Conservation (phyloP, 1,140 invertebrate species). For the Hylaeus anthracinus region DNA sequence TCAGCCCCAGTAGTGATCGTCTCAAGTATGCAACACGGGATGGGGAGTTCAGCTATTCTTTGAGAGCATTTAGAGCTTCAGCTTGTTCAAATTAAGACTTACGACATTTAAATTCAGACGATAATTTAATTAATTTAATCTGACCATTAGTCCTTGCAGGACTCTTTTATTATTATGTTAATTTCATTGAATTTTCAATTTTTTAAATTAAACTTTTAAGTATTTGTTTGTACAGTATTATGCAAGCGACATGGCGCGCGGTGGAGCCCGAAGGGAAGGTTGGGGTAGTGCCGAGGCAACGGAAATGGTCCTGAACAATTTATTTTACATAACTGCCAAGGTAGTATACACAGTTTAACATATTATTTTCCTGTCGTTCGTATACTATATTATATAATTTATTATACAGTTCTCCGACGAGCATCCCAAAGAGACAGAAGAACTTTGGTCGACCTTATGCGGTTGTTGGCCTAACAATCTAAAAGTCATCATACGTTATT, state of each 20-base stretch:
- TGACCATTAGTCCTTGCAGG: too few species aligned
- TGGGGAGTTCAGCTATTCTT: neutral
- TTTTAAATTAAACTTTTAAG: conserved; percentile 6
- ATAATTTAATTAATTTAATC: too few species aligned
- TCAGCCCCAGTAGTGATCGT: neutral
- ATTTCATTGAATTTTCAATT: too few species aligned
- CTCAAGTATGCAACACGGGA: neutral
- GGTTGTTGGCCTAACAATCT: conserved; percentile 98
- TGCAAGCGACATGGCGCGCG: conserved; percentile 84
- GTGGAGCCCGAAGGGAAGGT: conserved; percentile 89
- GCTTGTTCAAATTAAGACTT: neutral
- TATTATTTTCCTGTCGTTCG: neutral
- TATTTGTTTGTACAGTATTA: conserved; percentile 84
- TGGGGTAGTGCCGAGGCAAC: conserved; percentile 99
- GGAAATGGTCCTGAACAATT: conserved; percentile 99
- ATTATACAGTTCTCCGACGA: conserved; percentile 92
- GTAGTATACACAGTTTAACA: conserved; percentile 77
- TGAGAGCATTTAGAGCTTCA: neutral
- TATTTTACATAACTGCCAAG: conserved; percentile 98
- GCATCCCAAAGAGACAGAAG: conserved; percentile 96
- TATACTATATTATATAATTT: neutral
- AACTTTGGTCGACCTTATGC: conserved; percentile 97
- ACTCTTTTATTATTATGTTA: too few species aligned
- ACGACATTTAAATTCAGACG: too few species aligned
- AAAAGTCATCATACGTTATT: conserved; percentile 97